Percentiles rank a stretch among this genome's conserved stretches.
Conservation (phyloP, 2,113 vertebrate genomes). For the Murina feae region DNA sequence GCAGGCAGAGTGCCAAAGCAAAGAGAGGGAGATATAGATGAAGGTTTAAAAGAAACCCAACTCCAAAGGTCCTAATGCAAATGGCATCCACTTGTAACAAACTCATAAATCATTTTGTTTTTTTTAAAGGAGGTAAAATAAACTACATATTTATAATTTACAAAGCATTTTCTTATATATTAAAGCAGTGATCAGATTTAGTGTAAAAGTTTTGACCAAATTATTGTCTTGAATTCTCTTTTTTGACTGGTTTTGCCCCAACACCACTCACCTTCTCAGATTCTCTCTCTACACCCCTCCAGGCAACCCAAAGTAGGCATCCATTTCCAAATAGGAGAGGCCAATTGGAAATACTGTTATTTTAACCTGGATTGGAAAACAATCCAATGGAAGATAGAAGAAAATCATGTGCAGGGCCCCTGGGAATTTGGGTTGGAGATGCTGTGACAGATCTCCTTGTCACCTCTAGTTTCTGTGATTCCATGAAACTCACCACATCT, state of each 20-base stretch:
- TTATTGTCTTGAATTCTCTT: background rate
- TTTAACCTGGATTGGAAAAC: slow-evolving; percentile 29
- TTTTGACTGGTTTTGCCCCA: background rate
- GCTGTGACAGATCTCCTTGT: slow-evolving; percentile 31
- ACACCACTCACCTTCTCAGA: background rate
- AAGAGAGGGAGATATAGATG: background rate
- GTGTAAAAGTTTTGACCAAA: background rate
- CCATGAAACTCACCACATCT: background rate
- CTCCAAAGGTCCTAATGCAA: background rate
- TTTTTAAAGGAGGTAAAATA: slow-evolving; percentile 10
- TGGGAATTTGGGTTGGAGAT: background rate
- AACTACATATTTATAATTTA: background rate
- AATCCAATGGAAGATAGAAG: background rate
- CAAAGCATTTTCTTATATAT: background rate
- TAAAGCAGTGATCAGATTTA: slow-evolving; percentile 20
- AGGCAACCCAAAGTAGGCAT: background rate
- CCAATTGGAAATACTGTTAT: background rate
- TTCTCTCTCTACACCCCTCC: background rate
- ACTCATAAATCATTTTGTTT: background rate
- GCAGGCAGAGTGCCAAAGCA: background rate
- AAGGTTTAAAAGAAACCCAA: background rate
- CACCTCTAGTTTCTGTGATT: slow-evolving; percentile 48
- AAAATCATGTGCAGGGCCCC: background rate
- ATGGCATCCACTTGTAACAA: background rate
- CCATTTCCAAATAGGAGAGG: background rate